Conservation (phyloP, 2,888 invertebrate genomes). For the Trypoxylon attenuatum region DNA sequence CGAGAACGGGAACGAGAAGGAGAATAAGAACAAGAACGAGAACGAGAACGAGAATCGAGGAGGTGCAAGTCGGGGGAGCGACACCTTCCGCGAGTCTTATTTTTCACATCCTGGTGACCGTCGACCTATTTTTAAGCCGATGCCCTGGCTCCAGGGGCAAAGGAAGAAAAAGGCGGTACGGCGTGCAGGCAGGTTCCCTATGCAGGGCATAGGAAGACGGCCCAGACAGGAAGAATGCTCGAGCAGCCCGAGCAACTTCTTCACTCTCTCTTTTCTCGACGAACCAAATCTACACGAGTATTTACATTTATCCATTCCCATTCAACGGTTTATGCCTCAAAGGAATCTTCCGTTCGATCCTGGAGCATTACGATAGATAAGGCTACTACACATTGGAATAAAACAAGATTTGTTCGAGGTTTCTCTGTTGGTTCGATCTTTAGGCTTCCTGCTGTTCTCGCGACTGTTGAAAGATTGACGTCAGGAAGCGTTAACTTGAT, state of each 20-base stretch:
- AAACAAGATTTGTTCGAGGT: too few species aligned
- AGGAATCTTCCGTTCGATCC: neutral
- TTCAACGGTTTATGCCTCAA: neutral
- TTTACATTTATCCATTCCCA: neutral
- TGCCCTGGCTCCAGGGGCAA: slow-evolving; percentile 9
- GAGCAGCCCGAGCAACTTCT: neutral
- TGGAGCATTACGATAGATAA: too few species aligned
- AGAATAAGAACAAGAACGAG: slow-evolving; percentile 1
- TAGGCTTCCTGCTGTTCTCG: too few species aligned
- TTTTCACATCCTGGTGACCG: slow-evolving; percentile 38
- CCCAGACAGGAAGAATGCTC: slow-evolving; percentile 17
- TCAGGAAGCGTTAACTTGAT: too few species aligned
- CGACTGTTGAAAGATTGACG: too few species aligned
- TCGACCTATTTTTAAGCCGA: slow-evolving; percentile 47
- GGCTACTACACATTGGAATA: too few species aligned
- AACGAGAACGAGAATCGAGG: slow-evolving; percentile 14
- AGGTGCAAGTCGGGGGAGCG: slow-evolving; percentile 33
- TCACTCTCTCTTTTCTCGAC: neutral
- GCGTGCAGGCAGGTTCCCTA: neutral
- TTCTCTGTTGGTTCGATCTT: too few species aligned
- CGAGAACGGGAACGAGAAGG: slow-evolving; percentile 21
- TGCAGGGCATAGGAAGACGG: slow-evolving; percentile 5
- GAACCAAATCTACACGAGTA: neutral
- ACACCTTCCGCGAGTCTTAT: slow-evolving; percentile 41
- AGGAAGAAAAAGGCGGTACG: neutral